These are phyloP conservation scores for Chitala chitala DNA, from an alignment of 2,113 vertebrate species.

Conservation along the genomic window DNA sequence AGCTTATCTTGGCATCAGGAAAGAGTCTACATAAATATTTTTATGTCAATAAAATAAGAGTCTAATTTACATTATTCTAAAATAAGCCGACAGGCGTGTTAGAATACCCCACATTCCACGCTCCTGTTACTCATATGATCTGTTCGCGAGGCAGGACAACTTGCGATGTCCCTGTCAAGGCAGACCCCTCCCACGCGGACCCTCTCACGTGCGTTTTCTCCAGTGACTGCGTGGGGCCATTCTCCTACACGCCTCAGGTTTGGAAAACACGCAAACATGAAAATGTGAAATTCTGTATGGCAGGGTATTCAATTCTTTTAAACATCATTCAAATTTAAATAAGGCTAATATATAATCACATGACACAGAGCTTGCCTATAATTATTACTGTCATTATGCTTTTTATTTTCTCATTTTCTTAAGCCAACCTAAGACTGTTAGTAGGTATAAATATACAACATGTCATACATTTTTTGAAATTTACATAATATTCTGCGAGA, in stretches of 20 bases:
- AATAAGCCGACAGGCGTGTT: conserved; percentile 38
- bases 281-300: neutral
- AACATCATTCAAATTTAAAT: neutral
- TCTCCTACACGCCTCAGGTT: neutral
- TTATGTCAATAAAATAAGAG: conserved; percentile 26
- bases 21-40: conserved; percentile 28
- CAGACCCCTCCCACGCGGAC: neutral
- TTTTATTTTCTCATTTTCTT: neutral
- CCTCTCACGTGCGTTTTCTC: neutral
- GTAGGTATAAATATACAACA: neutral
- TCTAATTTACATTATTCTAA: too few relatives aligned
- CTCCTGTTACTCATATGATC: neutral
- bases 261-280: neutral
- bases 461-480: neutral
- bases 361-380: too few relatives aligned
- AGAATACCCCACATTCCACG: conserved; percentile 30
- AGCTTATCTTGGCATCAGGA: conserved; percentile 16
- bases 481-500: neutral
- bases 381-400: neutral
- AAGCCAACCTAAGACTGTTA: too few relatives aligned
- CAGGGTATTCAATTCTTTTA: neutral
- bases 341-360: too few relatives aligned
- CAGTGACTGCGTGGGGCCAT: neutral
- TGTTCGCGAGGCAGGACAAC: too few relatives aligned
- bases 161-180: neutral